Base-by-base conservation (phyloP, 2,113 vertebrate species). In the Holacanthus passer region DNA sequence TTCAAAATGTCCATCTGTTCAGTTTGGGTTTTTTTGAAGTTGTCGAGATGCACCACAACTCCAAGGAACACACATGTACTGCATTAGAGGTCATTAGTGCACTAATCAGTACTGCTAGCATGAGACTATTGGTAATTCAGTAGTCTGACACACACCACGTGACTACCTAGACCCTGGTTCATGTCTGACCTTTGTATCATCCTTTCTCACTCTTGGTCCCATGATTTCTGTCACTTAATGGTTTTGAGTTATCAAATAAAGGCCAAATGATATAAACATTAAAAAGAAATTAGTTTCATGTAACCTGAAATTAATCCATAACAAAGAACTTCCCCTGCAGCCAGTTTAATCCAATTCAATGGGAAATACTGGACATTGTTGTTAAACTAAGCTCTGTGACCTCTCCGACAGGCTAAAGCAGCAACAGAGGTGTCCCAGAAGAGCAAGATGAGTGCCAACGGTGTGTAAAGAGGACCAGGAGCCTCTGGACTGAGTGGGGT, bases 371-470 rank as follows among this genome's bases (percentile, higher is more conserved):
- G 47, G 13, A 32, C 11, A 9, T 4, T 66, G 16, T 55, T 5
- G 8, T 70, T 53, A 37, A 63, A 41, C 45, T 43, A 19, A 72
- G 0, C 11, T 14, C 17, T 74, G 3, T 80, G 12, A 62, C 60
- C 4, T 84, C 20, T 79, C 62, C 27, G 19, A 37, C 91, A 96
- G 95, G 93, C 92, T 59, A 94, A 95, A 92, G 94, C 91, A 20
- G 94, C 94, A 14, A 87, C 92, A 41, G 92, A 95, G 63, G 73
- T 92, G 55, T 78, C 92, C 32, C 94, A 94, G 88, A 95, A 96
- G 84, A 94, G 90, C 85, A 96, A 96, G 88, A 94, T 95, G 79
- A 95, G 90, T 64, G 95, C 94, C 73, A 96, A 96, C 11, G 95
- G 95, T 7, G 89, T 92, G 7, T 95, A 74, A 94, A 85, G 81